phyloP scores from a whole-genome alignment of 2,888 invertebrate genomes.

The Pycnomerus fuliginosus region DNA sequence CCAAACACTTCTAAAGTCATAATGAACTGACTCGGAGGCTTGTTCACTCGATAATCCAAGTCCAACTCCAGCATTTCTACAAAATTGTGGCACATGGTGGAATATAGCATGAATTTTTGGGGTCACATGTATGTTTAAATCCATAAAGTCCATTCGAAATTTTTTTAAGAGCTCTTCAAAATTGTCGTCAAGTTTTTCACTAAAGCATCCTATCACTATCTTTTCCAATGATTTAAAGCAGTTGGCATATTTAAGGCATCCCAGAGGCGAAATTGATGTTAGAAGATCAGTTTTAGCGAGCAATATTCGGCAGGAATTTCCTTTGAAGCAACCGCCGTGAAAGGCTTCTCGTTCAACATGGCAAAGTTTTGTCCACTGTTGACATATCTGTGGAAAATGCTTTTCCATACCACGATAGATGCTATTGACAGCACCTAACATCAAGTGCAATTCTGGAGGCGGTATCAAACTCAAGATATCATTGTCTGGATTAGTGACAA shows the following conservation, averaged over 20 bases:
- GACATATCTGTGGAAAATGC: not conserved
- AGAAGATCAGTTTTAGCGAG: not conserved
- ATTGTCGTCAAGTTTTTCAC: not conserved
- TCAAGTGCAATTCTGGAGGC: not conserved
- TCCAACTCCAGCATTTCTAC: not conserved
- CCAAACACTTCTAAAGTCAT: too few relatives aligned
- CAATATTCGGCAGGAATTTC: not conserved
- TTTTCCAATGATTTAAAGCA: not conserved
- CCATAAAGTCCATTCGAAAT: not conserved
- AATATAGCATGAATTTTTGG: not conserved
- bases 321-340: not conserved
- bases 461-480: not conserved
- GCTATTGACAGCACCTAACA: not conserved
- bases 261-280: not conserved
- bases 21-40: not conserved
- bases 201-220: not conserved
- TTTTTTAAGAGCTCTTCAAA: not conserved
- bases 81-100: not conserved
- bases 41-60: not conserved
- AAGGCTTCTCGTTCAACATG: not conserved
- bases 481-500: not conserved
- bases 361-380: not conserved
- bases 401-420: not conserved
- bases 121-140: not conserved
- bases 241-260: not conserved